Base-by-base conservation (phyloP, 2,113 vertebrate species). In the Pseudopipra pipra region DNA sequence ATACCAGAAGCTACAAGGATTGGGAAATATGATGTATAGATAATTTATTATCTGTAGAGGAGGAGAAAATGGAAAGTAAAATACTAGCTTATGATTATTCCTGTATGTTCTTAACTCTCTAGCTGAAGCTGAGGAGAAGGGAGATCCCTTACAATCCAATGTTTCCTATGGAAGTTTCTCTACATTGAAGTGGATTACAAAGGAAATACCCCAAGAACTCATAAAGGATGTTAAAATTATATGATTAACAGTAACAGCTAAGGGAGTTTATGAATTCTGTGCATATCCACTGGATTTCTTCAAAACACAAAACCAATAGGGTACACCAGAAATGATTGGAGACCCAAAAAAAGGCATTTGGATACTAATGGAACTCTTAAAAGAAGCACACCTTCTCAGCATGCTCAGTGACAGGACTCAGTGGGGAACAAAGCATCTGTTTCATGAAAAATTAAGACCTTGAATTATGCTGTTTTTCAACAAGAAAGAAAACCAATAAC, bases 401-500 rank as follows among this genome's bases (percentile, higher is more conserved):
- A 93, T 23, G 23, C 14, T 59, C n/a, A 37, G 58, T 59, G 58
- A 44, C 52, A 65, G 30, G 51, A 37, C 66, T 87, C 66, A 59
- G 47, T 4, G 59, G 85, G 70, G 56, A 71, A 44, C 16, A 68
- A 85, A 27, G 33, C 81, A 78, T 67, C 59, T 71, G 30, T n/a
- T 91, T 66, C 35, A 89, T 67, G 43, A 96, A 96, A 89, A 97
- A 75, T 92, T 55, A 63, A 93, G 70, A 78, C 47, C n/a, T 43
- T 56, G 56, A 94, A 82, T 87, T 43, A 62, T 33, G 24, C 23
- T 47, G 47, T 5, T 89, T 87, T 89, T 72, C 71, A 85, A 16
- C 14, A 24, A 87, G 70, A 89, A 85, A 78, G 27, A 67, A 89
- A 94, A 67, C 7, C 12, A 89, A 72, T 71, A 78, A 22, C 33